These are phyloP conservation scores for Agrotis exclamationis DNA, from an alignment of 2,888 invertebrate genomes.

Conservation along the genomic window DNA sequence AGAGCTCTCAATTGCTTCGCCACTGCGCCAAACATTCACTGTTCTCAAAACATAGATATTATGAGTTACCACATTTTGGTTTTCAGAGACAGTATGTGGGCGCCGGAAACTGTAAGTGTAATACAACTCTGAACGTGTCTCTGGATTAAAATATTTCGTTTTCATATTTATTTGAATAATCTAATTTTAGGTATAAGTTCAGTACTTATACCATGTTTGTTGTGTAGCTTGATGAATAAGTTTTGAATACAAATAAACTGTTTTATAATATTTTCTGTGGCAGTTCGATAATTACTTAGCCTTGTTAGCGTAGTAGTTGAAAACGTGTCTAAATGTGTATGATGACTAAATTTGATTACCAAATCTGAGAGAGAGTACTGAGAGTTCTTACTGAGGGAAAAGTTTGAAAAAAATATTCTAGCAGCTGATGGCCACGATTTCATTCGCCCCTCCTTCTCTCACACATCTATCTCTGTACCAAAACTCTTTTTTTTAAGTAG, in stretches of 20 bases:
- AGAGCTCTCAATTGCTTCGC: too few relatives aligned
- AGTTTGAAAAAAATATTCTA: too few relatives aligned
- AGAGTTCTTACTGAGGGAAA: too few relatives aligned
- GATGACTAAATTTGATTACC: too few relatives aligned
- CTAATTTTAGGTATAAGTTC: conserved; percentile 3
- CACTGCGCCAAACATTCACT: too few relatives aligned
- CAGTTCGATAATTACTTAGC: background rate
- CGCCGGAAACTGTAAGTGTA: conserved; percentile 3
- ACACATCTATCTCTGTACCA: too few relatives aligned
- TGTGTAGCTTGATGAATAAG: background rate
- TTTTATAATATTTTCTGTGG: background rate
- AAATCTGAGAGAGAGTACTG: too few relatives aligned
- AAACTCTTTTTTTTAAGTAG: too few relatives aligned
- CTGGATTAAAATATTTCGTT: conserved; percentile 17
- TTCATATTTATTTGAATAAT: conserved; percentile 20
- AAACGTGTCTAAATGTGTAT: too few relatives aligned
- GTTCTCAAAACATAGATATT: background rate
- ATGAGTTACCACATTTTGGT: background rate
- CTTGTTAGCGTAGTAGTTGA: background rate
- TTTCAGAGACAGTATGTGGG: background rate
- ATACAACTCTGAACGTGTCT: conserved; percentile 2
- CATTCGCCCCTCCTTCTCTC: too few relatives aligned
- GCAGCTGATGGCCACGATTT: too few relatives aligned
- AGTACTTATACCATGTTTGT: background rate
- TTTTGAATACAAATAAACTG: background rate